Evolutionary conservation across 2,113 vertebrate genomes (phyloP).

Genomic region (Falcunculus frontatus): DNA sequence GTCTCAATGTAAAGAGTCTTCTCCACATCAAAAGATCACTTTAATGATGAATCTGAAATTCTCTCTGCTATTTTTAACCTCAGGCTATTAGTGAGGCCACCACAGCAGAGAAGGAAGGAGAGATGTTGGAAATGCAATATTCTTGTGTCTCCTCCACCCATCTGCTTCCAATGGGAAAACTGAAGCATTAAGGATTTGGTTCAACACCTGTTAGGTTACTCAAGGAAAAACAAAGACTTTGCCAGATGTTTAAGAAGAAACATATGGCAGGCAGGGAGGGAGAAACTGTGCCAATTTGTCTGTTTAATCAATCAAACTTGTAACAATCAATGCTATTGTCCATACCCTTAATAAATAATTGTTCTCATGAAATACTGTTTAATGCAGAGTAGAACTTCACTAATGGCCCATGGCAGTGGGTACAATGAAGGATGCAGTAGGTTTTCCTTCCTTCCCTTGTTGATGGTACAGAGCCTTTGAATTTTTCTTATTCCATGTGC

Average conservation of each 20-base stretch:
- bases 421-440: neutral
- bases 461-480: neutral
- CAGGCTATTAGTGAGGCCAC: neutral
- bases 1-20: neutral
- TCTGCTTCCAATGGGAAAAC: constrained; percentile 56
- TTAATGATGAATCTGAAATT: neutral
- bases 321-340: constrained; percentile 57
- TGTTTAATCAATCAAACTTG: constrained; percentile 62
- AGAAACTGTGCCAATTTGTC: constrained; percentile 45
- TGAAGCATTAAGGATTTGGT: constrained; percentile 48
- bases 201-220: constrained; percentile 63
- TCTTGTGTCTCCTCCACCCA: constrained; percentile 4
- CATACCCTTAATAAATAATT: constrained; percentile 33
- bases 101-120: neutral
- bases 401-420: neutral
- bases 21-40: neutral
- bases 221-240: constrained; percentile 39
- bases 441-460: neutral
- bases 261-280: constrained; percentile 58
- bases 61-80: neutral
- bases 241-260: constrained; percentile 64
- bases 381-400: neutral
- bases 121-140: neutral
- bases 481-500: neutral
- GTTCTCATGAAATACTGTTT: neutral